Evolutionary conservation across 2,113 vertebrate genomes (phyloP).

Genomic region (Perccottus glenii): DNA sequence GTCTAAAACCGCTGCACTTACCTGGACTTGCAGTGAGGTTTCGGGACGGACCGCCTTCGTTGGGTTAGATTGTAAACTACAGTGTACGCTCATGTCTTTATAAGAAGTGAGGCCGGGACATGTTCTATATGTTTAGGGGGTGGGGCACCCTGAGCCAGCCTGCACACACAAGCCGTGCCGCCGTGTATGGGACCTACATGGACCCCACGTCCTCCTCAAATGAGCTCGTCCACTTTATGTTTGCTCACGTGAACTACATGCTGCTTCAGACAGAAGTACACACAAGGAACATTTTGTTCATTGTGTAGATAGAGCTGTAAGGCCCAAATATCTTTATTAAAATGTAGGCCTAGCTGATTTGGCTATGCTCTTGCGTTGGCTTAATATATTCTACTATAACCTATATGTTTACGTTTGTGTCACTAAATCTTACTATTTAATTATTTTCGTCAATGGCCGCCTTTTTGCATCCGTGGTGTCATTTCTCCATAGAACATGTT

Average conservation of each 20-base stretch:
- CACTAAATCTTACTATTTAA: too few relatives aligned
- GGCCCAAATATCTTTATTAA: too few relatives aligned
- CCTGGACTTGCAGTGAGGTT: constrained; percentile 33
- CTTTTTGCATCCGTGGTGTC: not conserved
- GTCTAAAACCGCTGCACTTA: constrained; percentile 15
- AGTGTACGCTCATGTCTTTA: constrained; percentile 47
- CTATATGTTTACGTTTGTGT: too few relatives aligned
- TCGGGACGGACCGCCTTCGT: not conserved
- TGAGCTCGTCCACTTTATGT: constrained; percentile 47
- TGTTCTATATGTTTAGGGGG: constrained; percentile 35
- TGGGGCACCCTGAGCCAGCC: constrained; percentile 11
- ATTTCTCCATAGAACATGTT: not conserved
- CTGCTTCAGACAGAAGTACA: not conserved
- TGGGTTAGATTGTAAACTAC: constrained; percentile 1
- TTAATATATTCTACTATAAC: too few relatives aligned
- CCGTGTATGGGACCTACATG: constrained; percentile 9
- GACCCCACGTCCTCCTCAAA: not conserved
- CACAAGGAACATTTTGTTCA: constrained; percentile 16
- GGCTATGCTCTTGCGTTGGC: not conserved
- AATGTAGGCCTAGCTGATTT: not conserved
- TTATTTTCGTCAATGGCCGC: too few relatives aligned
- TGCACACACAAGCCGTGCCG: constrained; percentile 11
- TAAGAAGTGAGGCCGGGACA: constrained; percentile 41
- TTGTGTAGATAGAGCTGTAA: not conserved
- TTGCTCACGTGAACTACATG: not conserved